Base-by-base conservation (phyloP, 1,140 invertebrate species). In the Ostrea edulis region DNA sequence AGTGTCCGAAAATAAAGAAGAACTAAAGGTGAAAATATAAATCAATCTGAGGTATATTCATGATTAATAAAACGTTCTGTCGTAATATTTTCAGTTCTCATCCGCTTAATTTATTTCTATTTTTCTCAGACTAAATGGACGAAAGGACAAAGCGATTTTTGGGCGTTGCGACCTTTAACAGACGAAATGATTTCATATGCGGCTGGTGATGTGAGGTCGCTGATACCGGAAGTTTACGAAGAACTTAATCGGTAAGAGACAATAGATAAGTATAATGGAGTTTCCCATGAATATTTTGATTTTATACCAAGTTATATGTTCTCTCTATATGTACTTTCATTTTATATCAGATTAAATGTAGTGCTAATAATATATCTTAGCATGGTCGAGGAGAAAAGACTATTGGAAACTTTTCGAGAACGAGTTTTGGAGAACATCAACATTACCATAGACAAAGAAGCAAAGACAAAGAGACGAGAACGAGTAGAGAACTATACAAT, bases 141-240 rank as follows among this genome's bases (percentile, higher is more conserved):
- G 22, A 98, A 98, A 65, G 96, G 97, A 90, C 98, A 98, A 95
- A 97, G 97, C 93, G 97, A 97, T 87, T 99, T 98, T 95, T 99
- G 98, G 98, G 97, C 97, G 11, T 96, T 97, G 14, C 95, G 98
- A 88, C 98, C 98, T 5, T 94, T 99, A 14, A 97, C 97, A 22
- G 96, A 97, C 81, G 98, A 99, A 93, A 99, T 99, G 98, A 96
- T 98, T 58, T 96, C 97, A 53, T 98, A 98, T 94, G 97, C 98
- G 11, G 97, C 97, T 2, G 97, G 97, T 71, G 98, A 99, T 95
- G 97, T 99, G 17, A 95, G 98, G 12, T 97, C 97, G 68, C 95
- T 99, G 62, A 97, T 98, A 14, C 98, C 98, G 55, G 96, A 97
- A 88, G 96, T 99, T 29, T 98, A 98, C 94, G 96, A 96, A 81